Conservation (phyloP, 2,113 vertebrate genomes). For the Ammodytes marinus region DNA sequence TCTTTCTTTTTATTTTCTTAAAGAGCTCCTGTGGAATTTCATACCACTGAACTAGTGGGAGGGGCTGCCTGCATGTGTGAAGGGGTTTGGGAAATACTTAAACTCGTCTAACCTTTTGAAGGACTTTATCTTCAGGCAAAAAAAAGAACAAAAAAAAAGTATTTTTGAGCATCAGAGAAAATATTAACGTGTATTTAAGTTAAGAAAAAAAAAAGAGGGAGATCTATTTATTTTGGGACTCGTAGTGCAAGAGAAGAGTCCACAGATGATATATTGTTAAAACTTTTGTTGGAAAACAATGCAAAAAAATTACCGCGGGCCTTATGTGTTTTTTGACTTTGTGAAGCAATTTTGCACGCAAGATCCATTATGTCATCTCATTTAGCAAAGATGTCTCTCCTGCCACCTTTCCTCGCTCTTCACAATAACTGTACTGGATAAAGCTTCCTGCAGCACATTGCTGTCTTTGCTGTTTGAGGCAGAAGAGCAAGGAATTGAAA, state of each 20-base stretch:
- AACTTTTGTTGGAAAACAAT: conserved; percentile 88
- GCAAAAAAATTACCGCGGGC: conserved; percentile 86
- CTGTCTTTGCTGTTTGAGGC: conserved; percentile 22
- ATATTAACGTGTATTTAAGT: conserved; percentile 85
- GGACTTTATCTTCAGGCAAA: conserved; percentile 68
- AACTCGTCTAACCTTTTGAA: conserved; percentile 74
- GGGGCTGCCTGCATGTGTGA: conserved; percentile 72
- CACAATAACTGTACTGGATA: conserved; percentile 52
- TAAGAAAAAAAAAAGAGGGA: conserved; percentile 73
- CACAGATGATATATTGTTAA: conserved; percentile 81
- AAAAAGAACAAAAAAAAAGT: conserved; percentile 72
- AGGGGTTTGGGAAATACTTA: conserved; percentile 50
- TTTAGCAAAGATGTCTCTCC: conserved; percentile 37
- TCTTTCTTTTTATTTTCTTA: conserved; percentile 46
- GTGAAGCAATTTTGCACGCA: conserved; percentile 85
- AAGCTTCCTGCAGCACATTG: conserved; percentile 7
- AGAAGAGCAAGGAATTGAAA: conserved; percentile 54
- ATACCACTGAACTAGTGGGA: conserved; percentile 64
- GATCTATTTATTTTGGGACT: conserved; percentile 85
- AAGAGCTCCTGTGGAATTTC: conserved; percentile 61
- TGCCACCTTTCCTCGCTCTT: conserved; percentile 60
- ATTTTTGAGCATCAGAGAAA: conserved; percentile 82
- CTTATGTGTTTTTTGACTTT: conserved; percentile 84
- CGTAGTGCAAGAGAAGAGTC: conserved; percentile 72
- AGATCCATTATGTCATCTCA: conserved; percentile 66